Base-by-base conservation (phyloP, 2,797 vertebrate genomes). In the Hephaestus fuliginosus region DNA sequence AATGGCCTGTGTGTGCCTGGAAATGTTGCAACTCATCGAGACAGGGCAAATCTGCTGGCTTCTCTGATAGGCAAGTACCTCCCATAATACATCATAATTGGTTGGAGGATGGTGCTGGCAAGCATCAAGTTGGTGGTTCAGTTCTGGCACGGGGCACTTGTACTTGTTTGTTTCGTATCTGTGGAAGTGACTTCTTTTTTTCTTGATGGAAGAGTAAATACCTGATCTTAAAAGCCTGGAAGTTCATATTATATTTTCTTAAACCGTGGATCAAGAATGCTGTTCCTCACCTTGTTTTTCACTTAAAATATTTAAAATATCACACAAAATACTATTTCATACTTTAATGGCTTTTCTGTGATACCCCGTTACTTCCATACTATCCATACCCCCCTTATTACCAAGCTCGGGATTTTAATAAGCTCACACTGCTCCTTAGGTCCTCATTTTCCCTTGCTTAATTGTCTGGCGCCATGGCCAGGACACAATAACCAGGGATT, bases 1-100 rank as follows among this genome's bases (percentile, higher is more conserved):
- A 92, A 94, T 93, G 92, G 86, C 80, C 84, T 85, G 82, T 70
- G 85, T 89, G 81, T 85, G 91, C 88, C 94, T 91, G 94, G 93
- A 94, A 95, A 95, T 87, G 87, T 84, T 46, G 89, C 67, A 70
- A 58, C 88, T 91, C 89, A 87, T 79, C 53, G 76, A 88, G 87
- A 88, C 86, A 33, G 62, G 81, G 86, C 82, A 85, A 85, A 84
- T 88, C 83, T 78, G 51, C 84, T 82, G 87, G 83, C 81, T 74
- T 79, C 81, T 74, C 83, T 71, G 88, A 86, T 81, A 58, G 81
- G 81, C 81, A 77, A 84, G 78, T 81, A 85, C 67, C 73, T 72
- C 84, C 86, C 84, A 48, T 83, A 66, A 89, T 85, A 74, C 71
- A 87, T 86, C 77, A 78, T 86, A 87, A 91, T 85, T 89, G 80